Base-by-base conservation (phyloP, 2,888 invertebrate species). In the Caenorhabditis drosophilae region DNA sequence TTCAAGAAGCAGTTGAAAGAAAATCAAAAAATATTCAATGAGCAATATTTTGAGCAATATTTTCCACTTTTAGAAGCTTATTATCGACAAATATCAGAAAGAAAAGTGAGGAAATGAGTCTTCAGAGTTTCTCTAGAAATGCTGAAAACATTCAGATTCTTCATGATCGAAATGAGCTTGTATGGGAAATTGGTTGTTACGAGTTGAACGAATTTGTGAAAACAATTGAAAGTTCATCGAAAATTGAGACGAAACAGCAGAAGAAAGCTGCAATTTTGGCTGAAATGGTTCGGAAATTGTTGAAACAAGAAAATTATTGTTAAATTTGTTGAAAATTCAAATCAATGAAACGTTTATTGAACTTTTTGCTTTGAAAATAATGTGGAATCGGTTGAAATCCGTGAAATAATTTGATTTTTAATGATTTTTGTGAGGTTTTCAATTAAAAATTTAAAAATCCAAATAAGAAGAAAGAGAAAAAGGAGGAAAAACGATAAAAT, bases 131-230 rank as follows among this genome's bases (percentile, higher is more conserved):
- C 12, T 12, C 7, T 16, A 44, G 7, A 15, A 26, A 44, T 16
- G 7, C 9, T 16, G 7, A 16, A 38, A 11, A 16, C 2, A 46
- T 68, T 6, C 51, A 69, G 69, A 60, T 76, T 20, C 70, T 70
- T 1, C 47, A 63, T 20, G 70, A 69, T n/a, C 67, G 78, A 6
- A 79, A 79, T 41, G 70, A 63, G 12, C 41, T 67, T 20, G 49
- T 76, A 54, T 79, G 75, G 60, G 67, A 61, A 11, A 58, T 79
- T 22, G 77, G 76, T 3, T 46, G 71, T 7, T 64, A 59, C 16
- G 79, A 79, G 54, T 57, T 79, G 9, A 74, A 76, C 15, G 51
- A 54, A 34, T 79, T 78, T 56, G 55, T 77, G 23, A 27, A 57
- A 35, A 56, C 55, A 26, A 70, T 73, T 38, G 36, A 45, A 18